Base-by-base conservation (phyloP, 1,140 invertebrate species). In the Platorchestia sp. region DNA sequence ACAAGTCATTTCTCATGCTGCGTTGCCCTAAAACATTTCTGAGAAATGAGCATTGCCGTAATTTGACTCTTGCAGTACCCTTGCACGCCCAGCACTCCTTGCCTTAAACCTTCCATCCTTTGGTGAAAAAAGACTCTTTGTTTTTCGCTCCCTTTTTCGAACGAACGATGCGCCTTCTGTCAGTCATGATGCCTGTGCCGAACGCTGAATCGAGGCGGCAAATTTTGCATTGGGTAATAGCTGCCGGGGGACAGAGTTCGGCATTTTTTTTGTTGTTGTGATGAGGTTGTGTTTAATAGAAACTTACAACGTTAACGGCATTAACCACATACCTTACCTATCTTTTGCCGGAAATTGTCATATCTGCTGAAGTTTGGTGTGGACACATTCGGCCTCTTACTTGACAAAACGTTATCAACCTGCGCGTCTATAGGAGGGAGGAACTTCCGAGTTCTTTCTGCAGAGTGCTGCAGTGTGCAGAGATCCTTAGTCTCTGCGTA, bases 1-100 rank as follows among this genome's bases (percentile, higher is more conserved):
- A 44, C 91, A 47, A 93, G 91, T 93, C 91, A 93, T 93, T 93
- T 93, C 91, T 93, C 91, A 93, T 47, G 91, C 91, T 45, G 91
- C 43, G 43, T 93, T 93, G 44, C 91, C 91, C 45, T 93, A 45
- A 93, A 93, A 93, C 91, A 93, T 93, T 93, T 45, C 43, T 93
- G 91, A 93, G 91, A 93, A 93, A 93, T 45, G 91, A 93, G 91
- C 43, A 45, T 93, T 45, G 91, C 43, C 91, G 43, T 93, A 93
- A 93, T 93, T 93, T 93, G 91, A 93, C 91, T 93, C 40, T 10
- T 93, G 91, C 91, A 93, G 44, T 93, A n/a, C 87, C 43, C 86
- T 75, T 75, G 59, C 59, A 75, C 59, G 59, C 59, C 36, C 10
- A 10, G 27, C 59, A 75, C 59, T 75, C 59, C 7, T n/a, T 36